phyloP scores from a whole-genome alignment of 1,140 invertebrate species.

The Drosophila paulistorum region DNA sequence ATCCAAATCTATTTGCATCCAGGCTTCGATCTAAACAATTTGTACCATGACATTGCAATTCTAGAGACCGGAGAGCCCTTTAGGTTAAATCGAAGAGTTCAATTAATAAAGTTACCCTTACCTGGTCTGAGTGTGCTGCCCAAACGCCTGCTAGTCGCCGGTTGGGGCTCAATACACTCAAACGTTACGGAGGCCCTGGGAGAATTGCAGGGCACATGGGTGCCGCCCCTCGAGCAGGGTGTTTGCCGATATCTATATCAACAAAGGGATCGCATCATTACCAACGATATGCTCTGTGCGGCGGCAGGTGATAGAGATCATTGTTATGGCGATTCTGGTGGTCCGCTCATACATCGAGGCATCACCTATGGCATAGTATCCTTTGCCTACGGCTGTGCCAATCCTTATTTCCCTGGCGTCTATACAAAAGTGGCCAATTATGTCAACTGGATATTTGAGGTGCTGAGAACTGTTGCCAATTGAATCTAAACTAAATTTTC shows the following conservation, averaged over 20 bases:
- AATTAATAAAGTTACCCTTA: conserved; percentile 38
- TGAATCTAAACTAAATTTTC: not conserved
- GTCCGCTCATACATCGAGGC: conserved; percentile 75
- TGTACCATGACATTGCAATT: conserved; percentile 45
- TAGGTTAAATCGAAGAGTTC: conserved; percentile 17
- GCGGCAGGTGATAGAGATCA: conserved; percentile 67
- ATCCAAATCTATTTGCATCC: conserved; percentile 36
- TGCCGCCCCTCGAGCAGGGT: conserved; percentile 24
- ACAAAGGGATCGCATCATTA: conserved; percentile 56
- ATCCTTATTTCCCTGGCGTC: conserved; percentile 84
- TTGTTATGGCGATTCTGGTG: conserved; percentile 83
- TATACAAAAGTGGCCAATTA: conserved; percentile 79
- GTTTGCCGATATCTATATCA: conserved; percentile 31
- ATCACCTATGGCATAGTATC: conserved; percentile 85
- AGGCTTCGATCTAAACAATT: conserved; percentile 10
- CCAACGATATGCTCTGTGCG: conserved; percentile 84
- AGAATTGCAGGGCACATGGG: conserved; percentile 33
- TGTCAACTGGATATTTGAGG: conserved; percentile 41
- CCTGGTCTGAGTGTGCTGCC: conserved; percentile 28
- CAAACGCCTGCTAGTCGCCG: conserved; percentile 29
- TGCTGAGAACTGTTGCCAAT: conserved; percentile 1
- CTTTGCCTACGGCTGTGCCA: conserved; percentile 86
- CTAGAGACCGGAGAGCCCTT: conserved; percentile 30
- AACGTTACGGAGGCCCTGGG: not conserved
- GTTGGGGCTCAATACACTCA: conserved; percentile 38